These are phyloP conservation scores for Watsonalla cultraria DNA, from an alignment of 2,888 invertebrate genomes.

Conservation along the genomic window DNA sequence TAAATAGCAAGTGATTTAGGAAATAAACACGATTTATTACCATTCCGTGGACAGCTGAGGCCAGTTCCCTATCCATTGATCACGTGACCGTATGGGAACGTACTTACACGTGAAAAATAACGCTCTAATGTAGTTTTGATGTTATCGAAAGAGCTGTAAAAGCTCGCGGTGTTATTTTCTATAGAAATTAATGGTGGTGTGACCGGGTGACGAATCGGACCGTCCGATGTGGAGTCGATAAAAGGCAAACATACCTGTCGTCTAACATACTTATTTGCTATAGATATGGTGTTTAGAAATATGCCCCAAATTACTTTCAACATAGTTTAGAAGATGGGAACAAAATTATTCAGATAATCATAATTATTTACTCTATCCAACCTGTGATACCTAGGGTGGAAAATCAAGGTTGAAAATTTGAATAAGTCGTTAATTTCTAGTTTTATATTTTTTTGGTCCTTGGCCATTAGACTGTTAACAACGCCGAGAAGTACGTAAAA, in stretches of 20 bases:
- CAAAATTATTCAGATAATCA: too few species aligned
- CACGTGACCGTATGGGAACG: neutral
- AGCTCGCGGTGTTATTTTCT: slow-evolving; percentile 60
- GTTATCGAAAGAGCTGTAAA: slow-evolving; percentile 71
- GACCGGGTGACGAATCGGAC: slow-evolving; percentile 65
- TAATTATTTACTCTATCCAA: too few species aligned
- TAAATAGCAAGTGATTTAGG: too few species aligned
- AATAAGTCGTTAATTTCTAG: too few species aligned
- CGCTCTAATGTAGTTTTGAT: slow-evolving; percentile 72
- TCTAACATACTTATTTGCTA: slow-evolving; percentile 1
- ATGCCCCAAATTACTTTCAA: too few species aligned
- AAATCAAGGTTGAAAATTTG: too few species aligned
- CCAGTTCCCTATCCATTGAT: neutral
- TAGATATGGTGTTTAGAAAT: neutral
- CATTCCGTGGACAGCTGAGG: neutral
- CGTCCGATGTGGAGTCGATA: slow-evolving; percentile 6
- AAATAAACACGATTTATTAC: too few species aligned
- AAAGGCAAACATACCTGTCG: neutral
- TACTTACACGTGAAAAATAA: slow-evolving; percentile 34
- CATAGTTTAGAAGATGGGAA: too few species aligned
- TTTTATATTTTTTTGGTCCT: too few species aligned
- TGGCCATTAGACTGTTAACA: too few species aligned
- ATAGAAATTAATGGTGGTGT: slow-evolving; percentile 74
- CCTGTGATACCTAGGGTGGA: too few species aligned
- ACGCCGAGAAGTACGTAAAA: slow-evolving; percentile 1